Conservation (phyloP, 2,888 invertebrate species). For the Plagodis pulveraria region DNA sequence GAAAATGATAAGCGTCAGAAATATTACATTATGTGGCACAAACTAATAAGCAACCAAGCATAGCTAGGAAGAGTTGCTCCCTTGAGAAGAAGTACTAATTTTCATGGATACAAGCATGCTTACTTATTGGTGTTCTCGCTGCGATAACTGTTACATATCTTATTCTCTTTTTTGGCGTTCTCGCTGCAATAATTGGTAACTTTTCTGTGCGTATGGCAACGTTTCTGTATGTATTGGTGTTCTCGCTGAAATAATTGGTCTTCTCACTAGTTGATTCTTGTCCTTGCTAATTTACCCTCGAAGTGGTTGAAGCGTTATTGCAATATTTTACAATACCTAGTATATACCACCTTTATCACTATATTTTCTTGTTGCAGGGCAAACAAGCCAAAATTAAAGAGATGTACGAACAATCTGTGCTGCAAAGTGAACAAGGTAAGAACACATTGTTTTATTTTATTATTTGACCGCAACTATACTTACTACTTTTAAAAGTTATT, state of each 20-base stretch:
- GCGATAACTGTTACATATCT: too few relatives aligned
- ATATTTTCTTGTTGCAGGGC: conserved; percentile 78
- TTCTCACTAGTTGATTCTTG: not conserved
- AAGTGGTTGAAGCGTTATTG: too few relatives aligned
- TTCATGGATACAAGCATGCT: too few relatives aligned
- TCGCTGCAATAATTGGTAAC: not conserved
- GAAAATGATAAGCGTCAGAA: too few relatives aligned
- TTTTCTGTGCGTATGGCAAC: not conserved
- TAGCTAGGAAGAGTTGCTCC: too few relatives aligned
- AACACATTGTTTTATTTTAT: not conserved
- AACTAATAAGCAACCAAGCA: too few relatives aligned
- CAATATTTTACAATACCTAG: not conserved
- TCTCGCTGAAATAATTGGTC: conserved; percentile 4
- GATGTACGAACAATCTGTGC: conserved; percentile 95
- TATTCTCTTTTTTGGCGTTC: too few relatives aligned
- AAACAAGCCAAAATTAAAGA: conserved; percentile 96
- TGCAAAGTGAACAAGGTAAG: conserved; percentile 89
- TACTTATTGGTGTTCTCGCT: too few relatives aligned
- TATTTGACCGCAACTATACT: not conserved
- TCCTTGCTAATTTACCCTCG: not conserved
- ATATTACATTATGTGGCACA: too few relatives aligned
- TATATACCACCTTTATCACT: not conserved
- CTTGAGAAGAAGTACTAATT: too few relatives aligned
- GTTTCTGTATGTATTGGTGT: not conserved
- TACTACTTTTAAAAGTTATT: too few relatives aligned